Evolutionary conservation across 2,888 invertebrate species (phyloP).

Genomic region (Tipula confusa): DNA sequence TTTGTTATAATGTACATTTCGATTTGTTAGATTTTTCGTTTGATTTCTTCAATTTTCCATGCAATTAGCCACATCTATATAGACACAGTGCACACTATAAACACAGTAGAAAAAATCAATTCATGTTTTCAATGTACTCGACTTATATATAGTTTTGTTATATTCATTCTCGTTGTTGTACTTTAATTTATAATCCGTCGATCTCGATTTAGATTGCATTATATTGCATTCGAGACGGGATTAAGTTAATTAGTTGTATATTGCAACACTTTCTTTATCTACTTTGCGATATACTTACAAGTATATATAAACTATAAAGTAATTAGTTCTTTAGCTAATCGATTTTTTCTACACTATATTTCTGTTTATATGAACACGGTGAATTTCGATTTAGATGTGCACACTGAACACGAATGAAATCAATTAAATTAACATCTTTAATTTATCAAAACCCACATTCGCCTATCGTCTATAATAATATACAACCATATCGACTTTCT

Average conservation of each 20-base stretch:
- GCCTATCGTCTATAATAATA: no score
- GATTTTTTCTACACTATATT: neutral
- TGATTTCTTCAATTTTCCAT: slow-evolving; percentile 9
- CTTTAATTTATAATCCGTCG: neutral
- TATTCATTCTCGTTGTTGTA: neutral
- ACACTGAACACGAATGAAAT: neutral
- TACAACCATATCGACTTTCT: neutral
- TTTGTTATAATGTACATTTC: neutral
- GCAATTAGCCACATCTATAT: neutral
- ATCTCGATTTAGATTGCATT: neutral
- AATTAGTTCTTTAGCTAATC: neutral
- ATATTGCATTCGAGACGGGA: neutral
- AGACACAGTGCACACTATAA: no score
- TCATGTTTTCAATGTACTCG: no score
- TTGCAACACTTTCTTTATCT: slow-evolving; percentile 21
- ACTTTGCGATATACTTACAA: neutral
- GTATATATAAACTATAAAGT: neutral
- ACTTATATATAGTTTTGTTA: neutral
- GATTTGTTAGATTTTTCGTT: neutral
- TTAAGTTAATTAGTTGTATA: neutral
- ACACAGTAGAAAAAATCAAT: neutral
- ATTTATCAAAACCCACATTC: neutral
- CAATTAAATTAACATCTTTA: neutral
- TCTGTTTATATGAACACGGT: neutral
- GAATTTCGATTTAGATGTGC: neutral